These are phyloP conservation scores for Cyprinodon brontotheroides DNA, from an alignment of 2,113 vertebrate species.

Conservation along the genomic window DNA sequence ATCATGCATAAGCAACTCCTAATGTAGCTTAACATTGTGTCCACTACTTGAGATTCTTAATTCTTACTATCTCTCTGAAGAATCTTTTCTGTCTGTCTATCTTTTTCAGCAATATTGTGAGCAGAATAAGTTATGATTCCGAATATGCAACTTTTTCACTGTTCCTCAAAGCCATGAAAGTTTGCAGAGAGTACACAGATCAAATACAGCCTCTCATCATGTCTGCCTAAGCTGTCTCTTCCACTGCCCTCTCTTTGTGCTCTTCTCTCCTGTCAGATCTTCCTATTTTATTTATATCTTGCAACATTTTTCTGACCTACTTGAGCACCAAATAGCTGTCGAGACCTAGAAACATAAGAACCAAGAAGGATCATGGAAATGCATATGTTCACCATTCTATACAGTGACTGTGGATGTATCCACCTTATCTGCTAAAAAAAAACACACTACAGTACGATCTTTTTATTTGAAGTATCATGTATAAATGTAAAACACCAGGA, in stretches of 20 bases:
- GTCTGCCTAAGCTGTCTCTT: constrained; percentile 31
- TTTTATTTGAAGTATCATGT: no score
- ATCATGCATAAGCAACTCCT: constrained; percentile 62
- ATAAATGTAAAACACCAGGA: background rate
- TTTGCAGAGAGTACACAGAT: constrained; percentile 41
- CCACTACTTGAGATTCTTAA: constrained; percentile 30
- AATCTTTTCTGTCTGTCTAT: constrained; percentile 16
- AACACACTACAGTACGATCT: background rate
- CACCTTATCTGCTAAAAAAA: background rate
- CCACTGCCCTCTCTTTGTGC: constrained; percentile 15
- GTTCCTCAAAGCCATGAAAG: constrained; percentile 12
- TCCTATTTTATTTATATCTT: constrained; percentile 51
- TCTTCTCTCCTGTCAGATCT: constrained; percentile 17
- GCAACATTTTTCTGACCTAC: constrained; percentile 17
- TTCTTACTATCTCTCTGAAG: constrained; percentile 10
- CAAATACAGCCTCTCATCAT: constrained; percentile 34
- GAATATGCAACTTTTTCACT: constrained; percentile 30
- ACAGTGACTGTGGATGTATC: background rate
- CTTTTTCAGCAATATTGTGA: constrained; percentile 7
- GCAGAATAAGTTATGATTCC: constrained; percentile 37
- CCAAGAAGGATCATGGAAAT: background rate
- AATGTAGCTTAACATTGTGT: constrained; percentile 23
- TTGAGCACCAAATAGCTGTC: constrained; percentile 18
- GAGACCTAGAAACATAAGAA: background rate
- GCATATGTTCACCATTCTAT: background rate